Evolutionary conservation across 2,888 invertebrate genomes (phyloP), one percentile per base, ranked within the genome.

Genomic region (Pseudococcus longispinus): DNA sequence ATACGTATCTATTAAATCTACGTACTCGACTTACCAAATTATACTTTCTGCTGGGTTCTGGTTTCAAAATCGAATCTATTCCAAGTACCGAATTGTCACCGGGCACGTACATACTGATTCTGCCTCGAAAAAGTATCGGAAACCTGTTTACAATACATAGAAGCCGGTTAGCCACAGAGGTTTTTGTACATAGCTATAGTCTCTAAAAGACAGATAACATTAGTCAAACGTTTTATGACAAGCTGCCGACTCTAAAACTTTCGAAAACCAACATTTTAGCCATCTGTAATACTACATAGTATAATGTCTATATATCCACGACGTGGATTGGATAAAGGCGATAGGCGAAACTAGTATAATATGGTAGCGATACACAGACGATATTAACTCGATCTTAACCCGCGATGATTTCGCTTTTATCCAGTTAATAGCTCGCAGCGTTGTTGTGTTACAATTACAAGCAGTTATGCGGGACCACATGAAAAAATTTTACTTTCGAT

Each of bases 371-470:
- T 84, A 55, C 8, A 60, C 23, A 60, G 60, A 60, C 60, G 60
- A 20, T 83, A 83, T 84, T 55, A 51, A 51, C 55, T 32, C 84
- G 83, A 51, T 46, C 23, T 44, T 83, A 83, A 83, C 83, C 44
- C 29, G 46, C 84, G 55, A 37, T 84, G 84, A 84, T 84, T 84
- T 84, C 84, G 84, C 60, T 84, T 84, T 84, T 84, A 84, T 84
- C 60, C 37, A 60, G 51, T 60, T 60, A 60, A 84, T 84, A 60
- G 84, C 84, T 60, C 32, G 18, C 15, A 60, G 84, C 84, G 32
- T 37, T 42, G 77, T 80, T 42, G 42, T 42, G 42, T 80, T 80
- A 80, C 77, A 80, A 80, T 80, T 80, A 80, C 70, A 70, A 70
- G 70, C 70, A 29, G 70, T 70, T 70, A 70, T 70, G 70, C 70